Conservation (phyloP, 2,113 vertebrate species). For the Chauna torquata region DNA sequence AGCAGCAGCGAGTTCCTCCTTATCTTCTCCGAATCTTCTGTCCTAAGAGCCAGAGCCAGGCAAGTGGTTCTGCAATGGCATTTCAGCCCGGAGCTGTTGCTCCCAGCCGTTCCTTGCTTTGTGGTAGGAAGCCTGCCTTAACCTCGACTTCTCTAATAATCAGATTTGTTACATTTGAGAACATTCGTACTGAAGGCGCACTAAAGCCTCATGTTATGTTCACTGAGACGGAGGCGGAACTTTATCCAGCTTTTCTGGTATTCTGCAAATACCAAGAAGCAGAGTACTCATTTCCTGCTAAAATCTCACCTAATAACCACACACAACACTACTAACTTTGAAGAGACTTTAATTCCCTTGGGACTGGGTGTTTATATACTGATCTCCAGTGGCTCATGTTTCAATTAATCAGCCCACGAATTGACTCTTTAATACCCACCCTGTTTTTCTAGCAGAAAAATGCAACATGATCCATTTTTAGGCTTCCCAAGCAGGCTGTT, state of each 20-base stretch:
- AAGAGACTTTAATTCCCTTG: background rate
- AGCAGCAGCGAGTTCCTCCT: rapidly evolving
- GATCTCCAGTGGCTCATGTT: background rate
- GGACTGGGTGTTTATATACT: background rate
- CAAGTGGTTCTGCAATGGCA: rapidly evolving
- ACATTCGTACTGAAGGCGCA: background rate
- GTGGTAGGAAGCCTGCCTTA: background rate
- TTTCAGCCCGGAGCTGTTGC: background rate
- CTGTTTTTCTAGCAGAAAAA: background rate
- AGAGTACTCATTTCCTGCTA: background rate
- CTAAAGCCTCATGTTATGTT: background rate
- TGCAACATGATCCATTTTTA: background rate
- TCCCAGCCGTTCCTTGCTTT: background rate
- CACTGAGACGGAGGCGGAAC: background rate
- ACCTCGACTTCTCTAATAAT: background rate
- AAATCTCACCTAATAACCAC: background rate
- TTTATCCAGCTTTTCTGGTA: background rate
- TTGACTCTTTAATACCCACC: background rate
- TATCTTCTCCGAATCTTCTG: background rate
- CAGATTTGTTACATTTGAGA: background rate
- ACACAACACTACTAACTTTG: background rate
- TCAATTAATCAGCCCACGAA: background rate
- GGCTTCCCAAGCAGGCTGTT: background rate
- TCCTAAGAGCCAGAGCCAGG: background rate
- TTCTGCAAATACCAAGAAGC: background rate